Base-by-base conservation (phyloP, 2,888 invertebrate species). In the Argynnis bischoffii region DNA sequence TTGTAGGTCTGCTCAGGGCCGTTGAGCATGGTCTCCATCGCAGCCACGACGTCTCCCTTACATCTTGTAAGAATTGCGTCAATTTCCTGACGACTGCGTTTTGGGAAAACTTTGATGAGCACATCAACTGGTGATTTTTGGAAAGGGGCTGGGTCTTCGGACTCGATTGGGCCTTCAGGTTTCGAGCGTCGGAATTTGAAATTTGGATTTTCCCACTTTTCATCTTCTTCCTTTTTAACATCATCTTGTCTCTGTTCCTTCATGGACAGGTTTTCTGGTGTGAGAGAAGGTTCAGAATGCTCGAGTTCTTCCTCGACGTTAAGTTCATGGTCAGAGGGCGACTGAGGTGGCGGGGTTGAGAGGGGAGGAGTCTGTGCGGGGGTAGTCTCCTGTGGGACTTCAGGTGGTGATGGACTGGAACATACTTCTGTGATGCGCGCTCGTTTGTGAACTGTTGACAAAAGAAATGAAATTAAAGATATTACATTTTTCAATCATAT, bases 1-100 rank as follows among this genome's bases (percentile, higher is more conserved):
- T 83, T 87, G 76, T 90, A 91, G 67, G 80, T 74, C 70, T 89
- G 76, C 15, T 88, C 90, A 0, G 84, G 93, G 1, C 95, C 95
- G 72, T 95, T 95, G 15, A 97, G 94, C 94, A 99, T 95, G 81
- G 97, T 95, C 82, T 99, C 98, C 95, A 99, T 98, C 0, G 98
- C 98, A 76, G 97, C 96, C 0, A 98, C 95, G 0, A 98, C 96
- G 83, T 99, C 98, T 0, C 98, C 98, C 85, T 96, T 95, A 85
- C 96, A 97, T 70, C 96, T 94, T 74, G 97, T 95, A 21, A 99
- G 92, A 55, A 97, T 94, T 4, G 96, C 94, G 84, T 98, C 98
- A 1, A 99, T 96, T 79, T 98, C 97, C 60, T 95, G 95, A 59
- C 98, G 94, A 76, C 98, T 95, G 77, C 97, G 95, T 76, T 96